phyloP scores from a whole-genome alignment of 2,797 vertebrate genomes.

The Typhlichthys subterraneus region DNA sequence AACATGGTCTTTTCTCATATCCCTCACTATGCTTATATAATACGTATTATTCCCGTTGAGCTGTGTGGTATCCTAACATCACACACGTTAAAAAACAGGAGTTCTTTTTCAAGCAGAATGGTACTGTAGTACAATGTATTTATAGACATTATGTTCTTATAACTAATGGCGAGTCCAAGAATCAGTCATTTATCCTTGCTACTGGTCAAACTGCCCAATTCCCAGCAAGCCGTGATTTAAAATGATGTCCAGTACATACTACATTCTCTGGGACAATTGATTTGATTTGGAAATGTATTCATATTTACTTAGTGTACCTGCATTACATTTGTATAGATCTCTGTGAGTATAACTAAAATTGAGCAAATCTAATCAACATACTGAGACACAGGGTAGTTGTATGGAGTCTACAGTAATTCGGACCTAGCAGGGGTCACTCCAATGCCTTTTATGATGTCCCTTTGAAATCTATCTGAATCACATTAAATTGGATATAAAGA shows the following conservation, averaged over 20 bases:
- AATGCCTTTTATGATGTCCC: slow-evolving; percentile 83
- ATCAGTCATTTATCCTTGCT: slow-evolving; percentile 80
- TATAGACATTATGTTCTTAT: slow-evolving; percentile 70
- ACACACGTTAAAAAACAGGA: slow-evolving; percentile 64
- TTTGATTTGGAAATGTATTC: slow-evolving; percentile 90
- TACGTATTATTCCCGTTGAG: slow-evolving; percentile 61
- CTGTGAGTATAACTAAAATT: slow-evolving; percentile 57
- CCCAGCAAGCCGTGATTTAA: slow-evolving; percentile 81
- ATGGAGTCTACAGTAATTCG: slow-evolving; percentile 70
- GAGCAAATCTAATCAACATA: slow-evolving; percentile 86
- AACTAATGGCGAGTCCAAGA: slow-evolving; percentile 74
- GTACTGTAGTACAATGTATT: slow-evolving; percentile 75
- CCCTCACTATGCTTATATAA: slow-evolving; percentile 47
- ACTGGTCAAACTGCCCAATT: slow-evolving; percentile 73
- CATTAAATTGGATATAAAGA: slow-evolving; percentile 80
- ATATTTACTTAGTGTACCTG: slow-evolving; percentile 90
- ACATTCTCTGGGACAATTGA: slow-evolving; percentile 81
- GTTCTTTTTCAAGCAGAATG: slow-evolving; percentile 52
- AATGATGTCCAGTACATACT: slow-evolving; percentile 85
- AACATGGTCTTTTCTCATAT: slow-evolving; percentile 6
- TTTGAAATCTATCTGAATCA: slow-evolving; percentile 79
- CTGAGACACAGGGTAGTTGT: slow-evolving; percentile 71
- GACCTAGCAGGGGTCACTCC: slow-evolving; percentile 75
- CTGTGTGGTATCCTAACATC: slow-evolving; percentile 54
- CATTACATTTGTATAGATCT: slow-evolving; percentile 95